Evolutionary conservation across 2,888 invertebrate genomes (phyloP).

Genomic region (Xylota segnis): DNA sequence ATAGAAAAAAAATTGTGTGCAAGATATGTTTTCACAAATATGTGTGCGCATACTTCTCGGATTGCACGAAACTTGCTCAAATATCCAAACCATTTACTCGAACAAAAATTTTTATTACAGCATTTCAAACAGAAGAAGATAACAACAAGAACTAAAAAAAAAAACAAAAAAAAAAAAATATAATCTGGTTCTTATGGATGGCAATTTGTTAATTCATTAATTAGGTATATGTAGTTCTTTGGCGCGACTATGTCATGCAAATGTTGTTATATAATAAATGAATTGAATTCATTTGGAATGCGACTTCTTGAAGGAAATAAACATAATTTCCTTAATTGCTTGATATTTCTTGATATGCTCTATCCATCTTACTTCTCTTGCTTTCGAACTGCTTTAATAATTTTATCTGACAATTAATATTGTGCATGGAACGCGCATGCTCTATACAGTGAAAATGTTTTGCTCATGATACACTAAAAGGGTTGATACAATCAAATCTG

Average conservation of each 20-base stretch:
- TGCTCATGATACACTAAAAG: slow-evolving; percentile 30
- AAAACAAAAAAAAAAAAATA: not conserved
- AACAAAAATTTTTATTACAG: slow-evolving; percentile 33
- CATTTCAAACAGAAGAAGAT: slow-evolving; percentile 54
- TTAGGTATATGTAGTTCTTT: not conserved
- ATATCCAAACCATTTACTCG: slow-evolving; percentile 50
- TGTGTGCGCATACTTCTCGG: slow-evolving; percentile 74
- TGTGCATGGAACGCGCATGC: slow-evolving; percentile 55
- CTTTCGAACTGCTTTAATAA: slow-evolving; percentile 18
- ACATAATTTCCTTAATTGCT: slow-evolving; percentile 5
- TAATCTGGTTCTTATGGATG: not conserved
- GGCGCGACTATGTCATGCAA: not conserved
- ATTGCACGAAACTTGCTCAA: slow-evolving; percentile 60
- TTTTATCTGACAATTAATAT: slow-evolving; percentile 54
- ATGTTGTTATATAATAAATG: not conserved
- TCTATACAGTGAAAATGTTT: slow-evolving; percentile 28
- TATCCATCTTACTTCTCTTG: not conserved
- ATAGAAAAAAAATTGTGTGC: slow-evolving; percentile 57
- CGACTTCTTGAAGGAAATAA: not conserved
- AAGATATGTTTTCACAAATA: slow-evolving; percentile 67
- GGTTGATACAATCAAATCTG: slow-evolving; percentile 23
- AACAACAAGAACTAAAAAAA: slow-evolving; percentile 2
- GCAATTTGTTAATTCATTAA: not conserved
- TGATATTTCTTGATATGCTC: not conserved
- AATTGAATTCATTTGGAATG: not conserved